phyloP scores from a whole-genome alignment of 2,113 vertebrate genomes.

The Ophiodon elongatus region DNA sequence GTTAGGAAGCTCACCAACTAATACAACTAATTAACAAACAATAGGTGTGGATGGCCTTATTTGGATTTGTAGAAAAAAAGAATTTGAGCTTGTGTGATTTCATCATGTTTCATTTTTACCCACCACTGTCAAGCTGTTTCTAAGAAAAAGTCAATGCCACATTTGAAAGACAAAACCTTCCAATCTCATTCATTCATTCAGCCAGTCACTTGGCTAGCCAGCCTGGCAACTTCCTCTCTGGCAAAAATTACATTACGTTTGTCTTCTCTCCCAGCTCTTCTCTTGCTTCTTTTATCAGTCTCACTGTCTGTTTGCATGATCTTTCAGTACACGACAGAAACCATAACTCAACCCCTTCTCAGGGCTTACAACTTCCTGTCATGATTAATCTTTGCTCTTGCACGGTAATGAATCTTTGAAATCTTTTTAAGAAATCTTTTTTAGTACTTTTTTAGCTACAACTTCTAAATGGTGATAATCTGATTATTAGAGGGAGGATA shows the following conservation, averaged over 20 bases:
- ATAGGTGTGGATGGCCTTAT: neutral
- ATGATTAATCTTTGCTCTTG: constrained; percentile 33
- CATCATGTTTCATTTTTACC: neutral
- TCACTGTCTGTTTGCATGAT: constrained; percentile 52
- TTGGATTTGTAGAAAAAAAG: neutral
- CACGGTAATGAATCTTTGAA: neutral
- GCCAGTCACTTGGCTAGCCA: constrained; percentile 13
- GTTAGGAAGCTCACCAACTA: neutral
- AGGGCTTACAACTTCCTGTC: constrained; percentile 17
- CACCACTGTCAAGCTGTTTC: neutral
- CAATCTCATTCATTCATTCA: constrained; percentile 27
- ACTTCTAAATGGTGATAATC: neutral
- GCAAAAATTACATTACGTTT: constrained; percentile 44
- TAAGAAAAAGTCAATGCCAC: neutral
- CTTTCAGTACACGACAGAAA: constrained; percentile 38
- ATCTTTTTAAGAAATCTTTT: neutral
- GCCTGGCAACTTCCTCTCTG: constrained; percentile 40
- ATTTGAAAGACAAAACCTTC: neutral
- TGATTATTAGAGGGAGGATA: neutral
- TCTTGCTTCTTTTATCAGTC: constrained; percentile 50
- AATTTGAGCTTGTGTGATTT: neutral
- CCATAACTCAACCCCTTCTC: constrained; percentile 44
- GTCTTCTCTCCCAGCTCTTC: constrained; percentile 39
- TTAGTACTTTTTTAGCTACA: neutral
- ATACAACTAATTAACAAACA: neutral